These are phyloP conservation scores for Acyrthosiphon pisum DNA, from an alignment of 1,140 invertebrate species.

Conservation along the genomic window DNA sequence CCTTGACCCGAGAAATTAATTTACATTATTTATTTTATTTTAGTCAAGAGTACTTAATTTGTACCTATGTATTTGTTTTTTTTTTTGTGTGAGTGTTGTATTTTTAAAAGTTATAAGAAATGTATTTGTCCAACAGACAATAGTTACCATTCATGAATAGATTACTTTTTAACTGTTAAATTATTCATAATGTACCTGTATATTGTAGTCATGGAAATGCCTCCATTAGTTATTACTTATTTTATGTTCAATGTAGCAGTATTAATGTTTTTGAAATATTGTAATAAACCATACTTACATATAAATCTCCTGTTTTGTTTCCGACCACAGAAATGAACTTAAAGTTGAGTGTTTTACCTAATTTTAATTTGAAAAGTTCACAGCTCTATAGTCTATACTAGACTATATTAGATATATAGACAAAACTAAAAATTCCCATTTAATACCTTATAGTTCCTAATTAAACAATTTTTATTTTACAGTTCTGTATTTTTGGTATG, in stretches of 20 bases:
- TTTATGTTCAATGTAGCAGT: background rate
- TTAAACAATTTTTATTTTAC: background rate
- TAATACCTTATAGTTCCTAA: background rate
- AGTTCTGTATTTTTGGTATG: background rate
- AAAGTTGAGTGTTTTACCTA: background rate
- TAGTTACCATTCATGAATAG: conserved; percentile 38
- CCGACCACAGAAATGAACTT: background rate
- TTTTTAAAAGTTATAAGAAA: conserved; percentile 4
- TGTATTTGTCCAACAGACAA: background rate
- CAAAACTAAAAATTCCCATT: background rate
- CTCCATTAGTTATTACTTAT: background rate
- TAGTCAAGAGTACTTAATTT: background rate
- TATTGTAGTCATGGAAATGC: conserved; percentile 8
- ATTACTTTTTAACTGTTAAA: conserved; percentile 41
- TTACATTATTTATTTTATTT: background rate
- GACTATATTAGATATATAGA: background rate
- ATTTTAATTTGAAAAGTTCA: background rate
- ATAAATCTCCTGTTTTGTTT: background rate
- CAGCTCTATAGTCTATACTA: too few relatives aligned
- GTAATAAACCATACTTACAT: background rate
- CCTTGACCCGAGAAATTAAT: background rate
- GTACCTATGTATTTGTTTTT: background rate
- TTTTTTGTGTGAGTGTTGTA: background rate
- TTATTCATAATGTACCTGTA: conserved; percentile 35
- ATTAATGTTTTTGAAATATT: conserved; percentile 6